Evolutionary conservation across 2,888 invertebrate genomes (phyloP), one percentile per base, ranked within the genome.

Genomic region (Drosophila kuntzei): DNA sequence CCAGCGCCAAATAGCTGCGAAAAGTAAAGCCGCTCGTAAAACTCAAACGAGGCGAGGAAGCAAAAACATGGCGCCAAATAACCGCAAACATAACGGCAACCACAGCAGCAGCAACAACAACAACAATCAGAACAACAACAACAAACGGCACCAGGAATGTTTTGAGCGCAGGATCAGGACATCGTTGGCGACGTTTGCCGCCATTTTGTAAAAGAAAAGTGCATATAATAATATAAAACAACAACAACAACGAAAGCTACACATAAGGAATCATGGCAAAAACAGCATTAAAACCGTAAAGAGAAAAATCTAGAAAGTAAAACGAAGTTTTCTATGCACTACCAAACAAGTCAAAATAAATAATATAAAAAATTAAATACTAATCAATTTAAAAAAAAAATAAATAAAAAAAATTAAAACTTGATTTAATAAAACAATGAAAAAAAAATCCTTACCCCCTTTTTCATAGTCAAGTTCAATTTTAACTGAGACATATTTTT

Each of bases 21-120:
- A 86, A 84, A 84, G 84, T 84, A 88, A 84, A 83, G 84, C 87
- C 87, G 84, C 84, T 88, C 84, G 84, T 88, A 84, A 88, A 84
- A 88, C 84, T 84, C 84, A 84, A 88, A 88, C 89, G 89, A 84
- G 84, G 80, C 89, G 84, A 86, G 80, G 72, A 71, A 79, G 62
- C 69, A 89, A 80, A 79, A 87, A 86, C 83, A 80, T 90, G 90
- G 88, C 88, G 88, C 88, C 88, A 89, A 86, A 90, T 89, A 90
- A 87, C 81, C 89, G 83, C 90, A 89, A 85, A 79, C 89, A 89
- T 89, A 83, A 89, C 85, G 85, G 64, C 75, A 79, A 66, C 58
- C 58, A 60, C 60, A 66, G 20, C 64, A 59, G 22, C 55, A 70
- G 41, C 51, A 62, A 37, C 58, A 61, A 43, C 61, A 60, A 59